These are phyloP conservation scores for Carcina quercana DNA, from an alignment of 2,888 invertebrate species.

Conservation along the genomic window DNA sequence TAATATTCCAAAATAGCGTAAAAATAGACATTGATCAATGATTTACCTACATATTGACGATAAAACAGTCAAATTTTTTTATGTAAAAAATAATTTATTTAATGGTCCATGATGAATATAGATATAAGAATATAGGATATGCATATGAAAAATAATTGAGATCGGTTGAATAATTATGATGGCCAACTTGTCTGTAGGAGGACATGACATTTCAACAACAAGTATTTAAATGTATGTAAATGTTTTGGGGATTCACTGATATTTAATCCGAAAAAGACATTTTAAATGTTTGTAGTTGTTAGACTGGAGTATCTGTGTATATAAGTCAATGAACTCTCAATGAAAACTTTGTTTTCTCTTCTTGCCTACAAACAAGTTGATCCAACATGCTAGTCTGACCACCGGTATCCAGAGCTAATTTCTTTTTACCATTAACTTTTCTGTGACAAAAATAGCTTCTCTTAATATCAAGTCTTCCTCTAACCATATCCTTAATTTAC, in stretches of 20 bases:
- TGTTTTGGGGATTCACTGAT: too few relatives aligned
- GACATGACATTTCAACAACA: too few relatives aligned
- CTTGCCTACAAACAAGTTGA: conserved; percentile 1
- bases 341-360: not conserved
- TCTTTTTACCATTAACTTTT: conserved; percentile 47
- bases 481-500: conserved; percentile 48
- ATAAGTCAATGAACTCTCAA: too few relatives aligned
- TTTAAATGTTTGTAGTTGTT: too few relatives aligned
- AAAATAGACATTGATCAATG: conserved; percentile 10
- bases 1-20: too few relatives aligned
- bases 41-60: conserved; percentile 12
- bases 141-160: conserved; percentile 25
- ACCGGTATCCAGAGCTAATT: conserved; percentile 58
- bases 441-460: conserved; percentile 70
- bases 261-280: too few relatives aligned
- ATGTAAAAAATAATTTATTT: conserved; percentile 24
- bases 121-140: conserved; percentile 20
- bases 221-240: too few relatives aligned
- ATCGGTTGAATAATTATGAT: conserved; percentile 7
- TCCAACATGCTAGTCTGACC: conserved; percentile 41
- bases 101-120: conserved; percentile 26
- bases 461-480: conserved; percentile 45
- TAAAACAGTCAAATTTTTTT: conserved; percentile 23
- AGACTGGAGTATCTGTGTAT: too few relatives aligned
- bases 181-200: not conserved